These are phyloP conservation scores for Oscheius sp. DNA, from an alignment of 2,888 invertebrate genomes.

Conservation along the genomic window DNA sequence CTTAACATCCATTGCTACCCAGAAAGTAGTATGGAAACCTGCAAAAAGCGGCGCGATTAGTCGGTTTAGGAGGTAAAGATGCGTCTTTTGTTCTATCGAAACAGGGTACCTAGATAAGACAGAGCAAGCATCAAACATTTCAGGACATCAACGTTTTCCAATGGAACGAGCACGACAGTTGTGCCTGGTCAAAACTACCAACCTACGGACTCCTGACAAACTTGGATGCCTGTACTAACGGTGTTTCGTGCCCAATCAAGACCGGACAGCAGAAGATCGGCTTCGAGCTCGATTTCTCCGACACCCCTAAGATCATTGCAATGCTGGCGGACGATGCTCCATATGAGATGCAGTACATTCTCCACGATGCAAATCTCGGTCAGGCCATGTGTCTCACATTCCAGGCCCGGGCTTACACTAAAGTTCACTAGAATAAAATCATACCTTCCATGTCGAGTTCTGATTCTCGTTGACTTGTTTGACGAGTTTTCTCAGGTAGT, in stretches of 20 bases:
- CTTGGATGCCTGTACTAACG: constrained; percentile 54
- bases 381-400: constrained; percentile 47
- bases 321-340: constrained; percentile 53
- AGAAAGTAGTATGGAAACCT: no score
- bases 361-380: constrained; percentile 45
- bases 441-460: constrained; percentile 68
- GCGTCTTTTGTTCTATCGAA: no score
- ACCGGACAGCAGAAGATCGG: constrained; percentile 49
- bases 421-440: not conserved
- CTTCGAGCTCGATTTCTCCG: constrained; percentile 53
- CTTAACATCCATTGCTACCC: no score
- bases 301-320: constrained; percentile 46
- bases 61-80: no score
- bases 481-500: constrained; percentile 66
- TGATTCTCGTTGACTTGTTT: constrained; percentile 66
- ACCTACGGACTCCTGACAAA: constrained; percentile 51
- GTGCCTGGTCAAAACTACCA: constrained; percentile 46
- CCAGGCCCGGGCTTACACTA: constrained; percentile 47
- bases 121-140: not conserved
- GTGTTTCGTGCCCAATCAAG: constrained; percentile 52
- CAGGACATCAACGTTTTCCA: constrained; percentile 31
- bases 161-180: constrained; percentile 45
- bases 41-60: no score
- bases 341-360: constrained; percentile 49
- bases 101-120: no score